These are phyloP conservation scores for Sphenodon punctatus DNA, from an alignment of 2,797 vertebrate species.

Conservation along the genomic window DNA sequence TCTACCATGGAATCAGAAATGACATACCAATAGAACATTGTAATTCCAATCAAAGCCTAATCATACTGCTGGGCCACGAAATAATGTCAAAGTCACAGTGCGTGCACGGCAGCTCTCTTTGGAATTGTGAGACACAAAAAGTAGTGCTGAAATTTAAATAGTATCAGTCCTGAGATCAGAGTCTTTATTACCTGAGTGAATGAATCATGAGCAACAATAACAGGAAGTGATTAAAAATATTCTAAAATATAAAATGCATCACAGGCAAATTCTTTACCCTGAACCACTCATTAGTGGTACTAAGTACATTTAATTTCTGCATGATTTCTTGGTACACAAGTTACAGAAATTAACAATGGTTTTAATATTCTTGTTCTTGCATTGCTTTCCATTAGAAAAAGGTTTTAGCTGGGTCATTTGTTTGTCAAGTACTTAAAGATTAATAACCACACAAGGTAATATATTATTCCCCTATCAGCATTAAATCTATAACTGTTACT, in stretches of 20 bases:
- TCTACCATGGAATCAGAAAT: neutral
- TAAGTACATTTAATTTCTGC: neutral
- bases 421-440: slow-evolving; percentile 15
- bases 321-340: neutral
- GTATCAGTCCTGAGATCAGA: neutral
- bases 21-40: neutral
- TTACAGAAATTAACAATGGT: slow-evolving; percentile 1
- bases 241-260: neutral
- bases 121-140: neutral
- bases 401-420: neutral
- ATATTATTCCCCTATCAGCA: slow-evolving; percentile 16
- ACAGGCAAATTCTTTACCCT: neutral
- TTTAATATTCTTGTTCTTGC: neutral
- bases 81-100: neutral
- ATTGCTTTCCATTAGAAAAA: slow-evolving; percentile 1
- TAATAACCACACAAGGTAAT: slow-evolving; percentile 30
- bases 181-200: neutral
- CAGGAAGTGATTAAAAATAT: neutral
- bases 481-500: slow-evolving; percentile 14
- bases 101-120: neutral
- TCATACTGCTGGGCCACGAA: neutral
- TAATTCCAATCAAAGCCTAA: neutral
- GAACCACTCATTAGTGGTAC: neutral
- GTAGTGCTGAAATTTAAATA: neutral
- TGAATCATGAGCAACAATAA: neutral